Percentiles rank a stretch among this genome's conserved stretches.
phyloP scores from a whole-genome alignment of 2,888 invertebrate genomes.

The Diloba caeruleocephala region DNA sequence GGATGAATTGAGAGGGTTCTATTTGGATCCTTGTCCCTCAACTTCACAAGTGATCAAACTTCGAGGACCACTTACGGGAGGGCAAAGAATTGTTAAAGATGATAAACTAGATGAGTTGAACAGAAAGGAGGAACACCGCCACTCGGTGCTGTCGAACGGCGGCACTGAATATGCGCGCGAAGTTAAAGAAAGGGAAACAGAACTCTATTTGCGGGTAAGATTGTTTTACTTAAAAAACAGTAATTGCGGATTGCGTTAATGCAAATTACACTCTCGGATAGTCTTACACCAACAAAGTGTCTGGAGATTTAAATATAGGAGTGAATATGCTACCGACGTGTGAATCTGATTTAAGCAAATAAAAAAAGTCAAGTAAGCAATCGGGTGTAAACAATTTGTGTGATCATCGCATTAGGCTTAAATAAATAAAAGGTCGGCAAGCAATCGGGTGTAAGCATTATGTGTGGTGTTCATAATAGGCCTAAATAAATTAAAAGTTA shows the following conservation, averaged over 20 bases:
- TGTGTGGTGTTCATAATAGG: no score
- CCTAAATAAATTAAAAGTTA: no score
- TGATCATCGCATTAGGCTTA: no score
- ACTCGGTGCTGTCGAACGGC: constrained; percentile 62
- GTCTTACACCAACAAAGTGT: no score
- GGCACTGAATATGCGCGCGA: constrained; percentile 78
- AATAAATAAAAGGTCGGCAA: no score
- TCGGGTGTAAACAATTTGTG: no score
- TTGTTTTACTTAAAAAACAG: background rate
- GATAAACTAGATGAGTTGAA: constrained; percentile 66
- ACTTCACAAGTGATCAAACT: constrained; percentile 68
- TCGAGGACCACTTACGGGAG: constrained; percentile 75
- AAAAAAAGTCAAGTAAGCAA: no score
- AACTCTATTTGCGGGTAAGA: constrained; percentile 73
- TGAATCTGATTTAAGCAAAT: no score
- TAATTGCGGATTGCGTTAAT: background rate
- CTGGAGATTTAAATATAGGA: no score
- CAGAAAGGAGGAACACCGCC: constrained; percentile 75
- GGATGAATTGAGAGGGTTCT: constrained; percentile 81
- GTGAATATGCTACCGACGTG: no score
- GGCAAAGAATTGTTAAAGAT: constrained; percentile 71
- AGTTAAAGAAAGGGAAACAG: constrained; percentile 70
- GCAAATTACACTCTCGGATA: background rate
- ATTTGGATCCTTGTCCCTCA: constrained; percentile 72
- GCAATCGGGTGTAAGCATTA: no score